A percentile compares a stretch with the other conserved stretches of the same genome.
Conservation (phyloP, 2,888 invertebrate genomes). For the Andrena trimmerana region DNA sequence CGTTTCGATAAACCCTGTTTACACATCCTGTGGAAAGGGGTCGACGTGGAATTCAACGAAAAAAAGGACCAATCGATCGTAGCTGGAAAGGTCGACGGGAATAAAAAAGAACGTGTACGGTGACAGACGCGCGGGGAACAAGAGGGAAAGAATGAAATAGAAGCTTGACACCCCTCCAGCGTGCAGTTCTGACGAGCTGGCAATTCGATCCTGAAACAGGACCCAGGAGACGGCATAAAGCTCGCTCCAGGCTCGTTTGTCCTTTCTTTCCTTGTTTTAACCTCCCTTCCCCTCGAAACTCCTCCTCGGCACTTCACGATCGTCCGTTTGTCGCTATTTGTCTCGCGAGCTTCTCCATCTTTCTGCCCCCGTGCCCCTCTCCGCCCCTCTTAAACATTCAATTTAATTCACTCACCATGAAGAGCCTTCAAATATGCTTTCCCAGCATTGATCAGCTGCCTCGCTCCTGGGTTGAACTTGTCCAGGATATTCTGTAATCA, state of each 20-base stretch:
- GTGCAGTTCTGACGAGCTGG: conserved; percentile 73
- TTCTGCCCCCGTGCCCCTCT: conserved; percentile 10
- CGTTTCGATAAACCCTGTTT: conserved; percentile 26
- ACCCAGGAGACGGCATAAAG: conserved; percentile 72
- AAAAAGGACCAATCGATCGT: conserved; percentile 39
- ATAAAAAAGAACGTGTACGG: conserved; percentile 6
- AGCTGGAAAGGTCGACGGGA: neutral
- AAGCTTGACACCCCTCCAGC: conserved; percentile 50
- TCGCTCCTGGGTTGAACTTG: conserved; percentile 97
- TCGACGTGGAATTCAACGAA: neutral
- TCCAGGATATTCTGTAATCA: conserved; percentile 96
- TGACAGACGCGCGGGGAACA: conserved; percentile 22
- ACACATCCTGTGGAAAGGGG: conserved; percentile 9
- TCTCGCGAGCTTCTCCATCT: conserved; percentile 38
- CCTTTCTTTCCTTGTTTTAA: conserved; percentile 52
- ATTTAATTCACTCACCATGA: conserved; percentile 91
- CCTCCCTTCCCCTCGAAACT: conserved; percentile 1
- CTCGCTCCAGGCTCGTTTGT: conserved; percentile 57
- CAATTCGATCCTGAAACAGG: conserved; percentile 75
- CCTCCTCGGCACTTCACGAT: conserved; percentile 36
- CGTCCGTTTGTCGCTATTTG: conserved; percentile 54
- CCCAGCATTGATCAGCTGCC: conserved; percentile 97
- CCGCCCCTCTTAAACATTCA: conserved; percentile 38
- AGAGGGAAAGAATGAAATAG: conserved; percentile 50
- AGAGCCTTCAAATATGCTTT: conserved; percentile 97